Base-by-base conservation (phyloP, 1,140 invertebrate species). In the Palaemon carinicauda region DNA sequence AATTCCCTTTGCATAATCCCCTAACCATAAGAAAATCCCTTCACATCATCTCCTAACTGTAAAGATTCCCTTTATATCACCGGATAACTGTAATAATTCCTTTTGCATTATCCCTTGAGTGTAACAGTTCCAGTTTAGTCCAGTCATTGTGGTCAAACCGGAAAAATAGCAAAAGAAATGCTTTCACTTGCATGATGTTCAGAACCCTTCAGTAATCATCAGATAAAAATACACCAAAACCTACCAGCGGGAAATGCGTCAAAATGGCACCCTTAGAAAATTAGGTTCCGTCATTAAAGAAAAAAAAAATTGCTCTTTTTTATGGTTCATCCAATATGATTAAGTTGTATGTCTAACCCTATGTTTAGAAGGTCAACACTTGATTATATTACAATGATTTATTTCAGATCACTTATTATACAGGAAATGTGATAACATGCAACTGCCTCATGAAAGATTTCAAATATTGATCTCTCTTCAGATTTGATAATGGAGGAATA, bases 281-380 rank as follows among this genome's bases (percentile, higher is more conserved):
- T n/a, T n/a, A n/a, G n/a, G n/a, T 29, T 74, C 71, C 31, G 71
- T 31, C 19, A 29, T 74, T 74, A 51, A 77, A 41, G 74, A 17
- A 77, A 77, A 77, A 77, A 29, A 50, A 29, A 77, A 41, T 77
- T 51, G 9, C 51, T 24, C 74, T 77, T 77, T 4, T 15, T 50
- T 77, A 77, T 33, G 33, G 51, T 4, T 77, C 74, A 51, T 77
- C 74, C 74, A 77, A 50, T 41, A 41, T 41, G 17, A n/a, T 50
- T 51, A 29, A 77, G 33, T 77, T 41, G 51, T 19, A 41, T 50
- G 33, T n/a, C 74, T 77, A 77, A 50, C 4, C 74, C 74, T 77
- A 41, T 77, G 33, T 77, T 50, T 77, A 41, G 74, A 77, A 77
- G 74, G 74, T 77, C 74, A 77, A 50, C 31, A 77, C 74, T 41